Evolutionary conservation across 53 echinoderm and acorn worm genomes (phyloP).

Genomic region (Zoroaster sp.): DNA sequence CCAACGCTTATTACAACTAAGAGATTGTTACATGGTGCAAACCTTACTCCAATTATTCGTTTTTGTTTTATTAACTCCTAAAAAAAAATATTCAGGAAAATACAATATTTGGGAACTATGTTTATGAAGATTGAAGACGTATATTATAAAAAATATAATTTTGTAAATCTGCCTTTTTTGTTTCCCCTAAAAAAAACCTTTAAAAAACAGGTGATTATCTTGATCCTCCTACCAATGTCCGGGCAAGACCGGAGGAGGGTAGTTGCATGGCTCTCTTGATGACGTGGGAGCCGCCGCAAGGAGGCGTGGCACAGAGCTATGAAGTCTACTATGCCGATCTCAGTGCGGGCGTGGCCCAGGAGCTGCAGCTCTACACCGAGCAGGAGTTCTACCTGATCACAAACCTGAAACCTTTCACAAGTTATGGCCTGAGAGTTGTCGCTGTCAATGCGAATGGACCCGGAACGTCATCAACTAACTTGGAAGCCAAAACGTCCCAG

Average conservation of each 20-base stretch:
- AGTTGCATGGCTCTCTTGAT: slow-evolving; percentile 54
- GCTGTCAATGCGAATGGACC: slow-evolving; percentile 77
- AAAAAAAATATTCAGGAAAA: too few species aligned
- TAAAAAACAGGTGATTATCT: slow-evolving; percentile 22
- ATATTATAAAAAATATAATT: too few species aligned
- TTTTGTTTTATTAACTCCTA: too few species aligned
- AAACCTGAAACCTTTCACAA: slow-evolving; percentile 68
- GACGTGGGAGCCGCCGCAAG: slow-evolving; percentile 62
- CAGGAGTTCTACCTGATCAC: slow-evolving; percentile 55
- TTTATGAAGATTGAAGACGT: too few species aligned
- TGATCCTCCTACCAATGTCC: neutral
- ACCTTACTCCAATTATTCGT: too few species aligned
- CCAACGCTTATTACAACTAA: too few species aligned
- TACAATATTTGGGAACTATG: too few species aligned
- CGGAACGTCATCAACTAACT: slow-evolving; percentile 60
- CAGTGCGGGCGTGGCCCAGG: slow-evolving; percentile 49
- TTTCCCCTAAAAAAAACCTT: too few species aligned
- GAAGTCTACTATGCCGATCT: slow-evolving; percentile 66
- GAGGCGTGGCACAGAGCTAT: slow-evolving; percentile 38
- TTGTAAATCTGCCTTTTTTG: too few species aligned
- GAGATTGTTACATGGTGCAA: too few species aligned
- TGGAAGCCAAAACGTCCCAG: slow-evolving; percentile 60
- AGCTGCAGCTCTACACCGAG: slow-evolving; percentile 53
- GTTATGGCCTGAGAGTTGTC: slow-evolving; percentile 68
- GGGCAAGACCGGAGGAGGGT: neutral